Evolutionary conservation across 2,797 vertebrate genomes (phyloP), one percentile per base, ranked within the genome.

Genomic region (Hipposideros larvatus): DNA sequence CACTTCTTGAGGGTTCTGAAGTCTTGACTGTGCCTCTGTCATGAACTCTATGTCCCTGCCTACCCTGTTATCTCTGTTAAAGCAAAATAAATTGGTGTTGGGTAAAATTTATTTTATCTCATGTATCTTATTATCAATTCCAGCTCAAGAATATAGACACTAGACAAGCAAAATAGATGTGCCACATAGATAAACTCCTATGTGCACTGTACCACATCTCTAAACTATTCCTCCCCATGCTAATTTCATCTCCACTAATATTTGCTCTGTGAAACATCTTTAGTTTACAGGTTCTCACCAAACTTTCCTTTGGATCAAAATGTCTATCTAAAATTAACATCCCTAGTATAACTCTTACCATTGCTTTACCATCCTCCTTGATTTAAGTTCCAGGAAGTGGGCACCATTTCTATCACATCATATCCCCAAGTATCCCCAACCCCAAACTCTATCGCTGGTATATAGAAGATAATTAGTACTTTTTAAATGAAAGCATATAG

Each of bases 171-270:
- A 80, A 88, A 24, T 31, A 61, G 55, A 57, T 46, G 24, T 26
- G 18, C 5, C 22, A 80, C 28, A 31, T 51, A 11, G 7, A 57
- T 24, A 31, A 7, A 59, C 11, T 74, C 7, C 22, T 59, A 8
- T 10, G 5, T n/a, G 11, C 28, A 16, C 21, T 34, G 8, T 53
- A 31, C 5, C 31, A 51, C 0, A 0, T 34, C 77, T 34, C 28
- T 78, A 51, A 70, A 75, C 16, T 41, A 68, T 22, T 90, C 5
- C 18, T 87, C 26, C 9, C 48, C 7, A 18, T 63, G 28, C 6
- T 55, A 11, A 34, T 78, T 24, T 85, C 9, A 48, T 78, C 19
- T 78, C 22, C 8, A 59, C 85, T 74, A 77, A 15, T 70, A 59
- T 92, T 51, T 92, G 1, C 9, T 70, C n/a, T 51, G 0, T 5